Base-by-base conservation (phyloP, 2,113 vertebrate species). In the Sylvietta virens region DNA sequence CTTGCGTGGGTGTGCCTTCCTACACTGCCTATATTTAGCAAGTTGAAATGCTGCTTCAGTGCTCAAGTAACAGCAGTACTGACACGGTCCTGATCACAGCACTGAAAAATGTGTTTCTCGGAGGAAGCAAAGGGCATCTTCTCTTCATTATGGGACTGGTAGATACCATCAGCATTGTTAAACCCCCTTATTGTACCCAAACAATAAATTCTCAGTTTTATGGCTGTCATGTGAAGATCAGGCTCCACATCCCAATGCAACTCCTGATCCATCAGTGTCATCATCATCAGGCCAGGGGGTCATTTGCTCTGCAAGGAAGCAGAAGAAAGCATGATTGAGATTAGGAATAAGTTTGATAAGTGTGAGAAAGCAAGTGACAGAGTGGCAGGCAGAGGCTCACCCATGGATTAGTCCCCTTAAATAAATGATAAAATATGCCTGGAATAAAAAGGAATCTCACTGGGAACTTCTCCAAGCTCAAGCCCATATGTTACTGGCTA, bases 401-500 rank as follows among this genome's bases (percentile, higher is more conserved):
- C 85, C 72, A 47, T 31, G 45, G 79, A 90, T 95, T 97, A 90
- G 70, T 28, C 33, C 57, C 72, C 88, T 93, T 81, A 90, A 95
- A 96, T 96, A 86, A 96, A 95, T 73, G 76, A 92, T 94, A 95
- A 94, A 97, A 93, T 95, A 96, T 93, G 92, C 85, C 87, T 92
- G 42, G 92, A 92, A 88, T 84, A 83, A 93, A 79, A 90, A 88
- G 65, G 87, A 90, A 61, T 90, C 85, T 92, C 26, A 1, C 58
- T 95, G 87, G 94, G 95, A 95, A 93, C 90, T 79, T 90, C 61
- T 95, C 93, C 93, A 96, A 93, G 37, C 80, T 81, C 85, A 76
- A 86, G 79, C 80, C 93, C 97, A 94, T 96, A 97, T 97, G 96
- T 95, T 97, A 90, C 88, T 81, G 92, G 85, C 80, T 96, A 95